These are phyloP conservation scores for Apoda limacodes DNA, from an alignment of 2,888 invertebrate species.

Conservation along the genomic window DNA sequence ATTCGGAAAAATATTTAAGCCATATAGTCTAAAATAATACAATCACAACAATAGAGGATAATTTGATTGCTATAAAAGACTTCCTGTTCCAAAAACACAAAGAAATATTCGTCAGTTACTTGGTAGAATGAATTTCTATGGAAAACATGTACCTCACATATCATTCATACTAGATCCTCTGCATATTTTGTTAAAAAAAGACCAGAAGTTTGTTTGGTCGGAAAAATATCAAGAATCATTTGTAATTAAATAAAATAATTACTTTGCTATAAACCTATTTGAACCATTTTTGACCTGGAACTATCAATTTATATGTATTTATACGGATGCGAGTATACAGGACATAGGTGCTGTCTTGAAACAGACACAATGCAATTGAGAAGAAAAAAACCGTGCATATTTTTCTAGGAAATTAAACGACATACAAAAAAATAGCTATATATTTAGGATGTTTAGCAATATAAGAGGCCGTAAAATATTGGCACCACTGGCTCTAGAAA, in stretches of 20 bases:
- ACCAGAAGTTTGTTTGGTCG: no score
- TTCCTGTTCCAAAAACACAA: slow-evolving; percentile 13
- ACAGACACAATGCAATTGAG: slow-evolving; percentile 14
- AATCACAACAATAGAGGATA: slow-evolving; percentile 3
- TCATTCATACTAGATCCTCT: no score
- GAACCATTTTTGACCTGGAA: slow-evolving; percentile 11
- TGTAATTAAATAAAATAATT: slow-evolving; percentile 5
- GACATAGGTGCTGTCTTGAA: slow-evolving; percentile 14
- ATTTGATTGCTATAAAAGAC: slow-evolving; percentile 13
- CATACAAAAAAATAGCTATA: slow-evolving; percentile 10
- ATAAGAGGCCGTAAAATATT: slow-evolving; percentile 10
- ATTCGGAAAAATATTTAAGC: slow-evolving; percentile 8
- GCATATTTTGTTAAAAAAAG: no score
- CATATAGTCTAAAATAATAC: slow-evolving; percentile 9
- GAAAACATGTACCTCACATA: no score
- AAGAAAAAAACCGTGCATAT: slow-evolving; percentile 9
- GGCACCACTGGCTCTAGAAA: slow-evolving; percentile 15
- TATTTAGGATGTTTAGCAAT: slow-evolving; percentile 14
- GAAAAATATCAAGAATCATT: slow-evolving; percentile 14
- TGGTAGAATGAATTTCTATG: no score
- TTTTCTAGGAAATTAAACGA: slow-evolving; percentile 12
- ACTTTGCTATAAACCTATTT: slow-evolving; percentile 7
- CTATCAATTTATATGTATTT: slow-evolving; percentile 11
- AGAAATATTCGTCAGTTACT: no score
- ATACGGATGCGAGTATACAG: slow-evolving; percentile 12